Evolutionary conservation across 2,888 invertebrate genomes (phyloP).

Genomic region (Stenolophus ochropezus): DNA sequence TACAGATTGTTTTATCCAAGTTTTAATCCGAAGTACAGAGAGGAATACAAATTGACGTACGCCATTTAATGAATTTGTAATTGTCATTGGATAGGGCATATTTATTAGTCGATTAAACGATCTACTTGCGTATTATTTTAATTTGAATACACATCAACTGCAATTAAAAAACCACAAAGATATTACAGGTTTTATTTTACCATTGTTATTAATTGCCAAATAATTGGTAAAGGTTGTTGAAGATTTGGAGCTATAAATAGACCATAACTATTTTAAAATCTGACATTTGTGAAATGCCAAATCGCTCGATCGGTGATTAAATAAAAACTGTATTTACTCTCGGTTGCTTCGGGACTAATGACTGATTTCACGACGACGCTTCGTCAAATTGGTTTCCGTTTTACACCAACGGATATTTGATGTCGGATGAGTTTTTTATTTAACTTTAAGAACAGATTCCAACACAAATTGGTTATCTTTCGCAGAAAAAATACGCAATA

Average conservation of each 20-base stretch:
- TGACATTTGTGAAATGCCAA: background rate
- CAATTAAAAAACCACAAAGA: too few relatives aligned
- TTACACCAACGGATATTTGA: background rate
- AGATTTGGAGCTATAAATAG: background rate
- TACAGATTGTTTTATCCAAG: constrained; percentile 24
- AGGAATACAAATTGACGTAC: background rate
- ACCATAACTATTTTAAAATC: background rate
- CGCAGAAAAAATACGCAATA: background rate
- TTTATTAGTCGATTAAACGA: background rate
- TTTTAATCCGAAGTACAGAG: background rate
- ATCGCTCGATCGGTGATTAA: background rate
- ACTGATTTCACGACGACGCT: background rate
- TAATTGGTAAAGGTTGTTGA: too few relatives aligned
- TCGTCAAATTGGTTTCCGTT: background rate
- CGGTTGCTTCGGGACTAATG: background rate
- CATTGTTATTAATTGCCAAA: too few relatives aligned
- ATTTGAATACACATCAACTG: background rate
- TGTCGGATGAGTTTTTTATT: background rate
- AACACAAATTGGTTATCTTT: background rate
- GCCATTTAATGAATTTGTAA: background rate
- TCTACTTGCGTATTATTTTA: background rate
- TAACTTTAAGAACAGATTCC: background rate
- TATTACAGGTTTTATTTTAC: too few relatives aligned
- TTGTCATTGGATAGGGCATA: constrained; percentile 11
- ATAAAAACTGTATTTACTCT: background rate